Percentiles rank a stretch among this genome's conserved stretches.
phyloP scores from a whole-genome alignment of 2,797 vertebrate species.

The Chloroceryle amazona region DNA sequence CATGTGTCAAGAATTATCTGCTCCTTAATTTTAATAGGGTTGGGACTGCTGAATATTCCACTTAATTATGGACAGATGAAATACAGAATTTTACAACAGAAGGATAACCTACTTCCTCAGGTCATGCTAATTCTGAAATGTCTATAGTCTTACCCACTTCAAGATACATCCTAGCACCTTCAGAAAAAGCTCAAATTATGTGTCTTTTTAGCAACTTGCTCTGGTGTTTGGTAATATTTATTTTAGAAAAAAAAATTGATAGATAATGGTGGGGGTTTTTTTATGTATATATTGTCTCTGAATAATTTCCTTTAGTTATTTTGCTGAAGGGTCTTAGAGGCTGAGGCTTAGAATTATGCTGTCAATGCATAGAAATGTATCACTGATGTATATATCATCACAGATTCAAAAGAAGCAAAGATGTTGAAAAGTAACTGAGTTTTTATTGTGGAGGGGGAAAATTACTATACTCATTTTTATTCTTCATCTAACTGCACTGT shows the following conservation, averaged over 20 bases:
- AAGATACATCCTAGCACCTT: neutral
- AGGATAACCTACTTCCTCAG: neutral
- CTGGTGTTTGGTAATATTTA: neutral
- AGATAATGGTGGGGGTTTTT: neutral
- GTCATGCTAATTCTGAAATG: neutral
- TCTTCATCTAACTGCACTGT: neutral
- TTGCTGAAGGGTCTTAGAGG: neutral
- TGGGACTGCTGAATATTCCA: neutral
- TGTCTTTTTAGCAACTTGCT: neutral
- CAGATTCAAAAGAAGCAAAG: neutral
- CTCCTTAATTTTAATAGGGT: neutral
- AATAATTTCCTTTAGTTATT: neutral
- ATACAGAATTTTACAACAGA: neutral
- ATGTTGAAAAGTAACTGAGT: neutral
- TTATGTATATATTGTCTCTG: neutral
- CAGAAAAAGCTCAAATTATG: neutral
- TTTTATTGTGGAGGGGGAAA: neutral
- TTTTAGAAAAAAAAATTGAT: neutral
- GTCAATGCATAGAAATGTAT: neutral
- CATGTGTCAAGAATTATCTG: neutral
- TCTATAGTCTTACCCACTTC: neutral
- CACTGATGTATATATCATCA: neutral
- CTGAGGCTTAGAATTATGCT: neutral
- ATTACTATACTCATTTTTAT: neutral
- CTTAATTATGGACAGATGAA: neutral